Conservation (phyloP, 2,888 invertebrate species). For the Drosophila putrida region DNA sequence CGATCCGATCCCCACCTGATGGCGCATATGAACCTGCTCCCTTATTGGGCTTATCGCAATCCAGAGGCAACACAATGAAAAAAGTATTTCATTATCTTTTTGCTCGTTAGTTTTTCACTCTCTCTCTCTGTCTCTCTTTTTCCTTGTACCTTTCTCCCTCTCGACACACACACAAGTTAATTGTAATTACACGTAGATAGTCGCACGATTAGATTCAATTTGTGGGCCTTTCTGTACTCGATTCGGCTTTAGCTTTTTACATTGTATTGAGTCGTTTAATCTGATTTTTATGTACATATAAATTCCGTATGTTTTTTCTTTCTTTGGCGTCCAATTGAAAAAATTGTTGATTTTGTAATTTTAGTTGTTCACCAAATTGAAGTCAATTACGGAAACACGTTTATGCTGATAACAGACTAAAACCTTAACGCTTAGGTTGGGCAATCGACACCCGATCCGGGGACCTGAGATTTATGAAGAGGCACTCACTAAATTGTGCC, state of each 20-base stretch:
- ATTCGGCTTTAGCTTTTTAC: conserved; percentile 50
- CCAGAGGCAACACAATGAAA: conserved; percentile 28
- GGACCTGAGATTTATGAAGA: conserved; percentile 75
- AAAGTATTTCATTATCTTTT: conserved; percentile 76
- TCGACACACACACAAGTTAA: conserved; percentile 53
- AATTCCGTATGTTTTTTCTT: conserved; percentile 21
- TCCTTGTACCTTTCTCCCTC: conserved; percentile 5
- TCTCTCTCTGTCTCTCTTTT: conserved; percentile 11
- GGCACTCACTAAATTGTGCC: conserved; percentile 74
- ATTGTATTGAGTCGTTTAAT: conserved; percentile 54
- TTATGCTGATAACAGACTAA: conserved; percentile 35
- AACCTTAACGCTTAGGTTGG: conserved; percentile 30
- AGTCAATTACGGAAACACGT: conserved; percentile 62
- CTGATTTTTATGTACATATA: conserved; percentile 64
- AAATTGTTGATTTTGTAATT: conserved; percentile 72
- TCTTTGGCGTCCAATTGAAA: conserved; percentile 21
- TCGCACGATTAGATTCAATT: conserved; percentile 78
- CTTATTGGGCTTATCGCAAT: conserved; percentile 30
- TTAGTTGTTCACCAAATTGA: conserved; percentile 70
- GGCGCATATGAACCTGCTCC: conserved; percentile 45
- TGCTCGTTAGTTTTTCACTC: conserved; percentile 64
- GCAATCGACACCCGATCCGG: conserved; percentile 24
- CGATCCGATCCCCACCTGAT: conserved; percentile 38
- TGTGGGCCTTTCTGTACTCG: conserved; percentile 48
- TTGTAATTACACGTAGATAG: conserved; percentile 80